phyloP scores from a whole-genome alignment of 2,888 invertebrate species.

The Synergus umbraculus region DNA sequence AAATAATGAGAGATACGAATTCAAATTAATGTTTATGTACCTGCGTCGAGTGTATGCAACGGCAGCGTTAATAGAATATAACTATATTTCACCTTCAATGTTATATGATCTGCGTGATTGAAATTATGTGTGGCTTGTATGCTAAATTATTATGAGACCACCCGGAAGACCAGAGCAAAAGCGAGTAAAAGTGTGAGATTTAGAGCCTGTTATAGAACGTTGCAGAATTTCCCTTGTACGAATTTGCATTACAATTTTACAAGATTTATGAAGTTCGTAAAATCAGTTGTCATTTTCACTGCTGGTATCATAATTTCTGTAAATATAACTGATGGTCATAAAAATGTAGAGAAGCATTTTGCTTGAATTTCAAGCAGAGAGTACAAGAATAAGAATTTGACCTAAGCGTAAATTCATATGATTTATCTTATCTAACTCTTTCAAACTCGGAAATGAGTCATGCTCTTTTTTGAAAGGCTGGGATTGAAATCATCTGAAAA shows the following conservation, averaged over 20 bases:
- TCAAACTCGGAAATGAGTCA: neutral
- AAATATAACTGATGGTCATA: neutral
- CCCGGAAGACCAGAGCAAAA: neutral
- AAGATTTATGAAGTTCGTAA: conserved; percentile 1
- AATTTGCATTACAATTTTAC: neutral
- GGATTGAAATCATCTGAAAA: conserved; percentile 7
- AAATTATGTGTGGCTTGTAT: conserved; percentile 5
- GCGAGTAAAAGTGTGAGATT: neutral
- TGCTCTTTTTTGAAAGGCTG: neutral
- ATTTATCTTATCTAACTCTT: neutral
- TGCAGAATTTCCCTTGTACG: neutral
- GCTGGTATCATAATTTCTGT: neutral
- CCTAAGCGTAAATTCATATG: neutral
- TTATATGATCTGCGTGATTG: neutral
- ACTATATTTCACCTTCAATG: neutral
- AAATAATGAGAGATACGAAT: conserved; percentile 45
- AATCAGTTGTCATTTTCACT: neutral
- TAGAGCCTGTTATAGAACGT: neutral
- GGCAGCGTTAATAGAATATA: neutral
- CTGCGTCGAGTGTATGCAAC: neutral
- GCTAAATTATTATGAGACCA: neutral
- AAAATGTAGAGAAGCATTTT: neutral
- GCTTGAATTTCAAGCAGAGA: neutral
- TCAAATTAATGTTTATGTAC: conserved; percentile 55
- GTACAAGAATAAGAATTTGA: neutral